Percentiles rank a stretch among this genome's conserved stretches.
phyloP scores from a whole-genome alignment of 2,113 vertebrate genomes.

The Tautogolabrus adspersus region DNA sequence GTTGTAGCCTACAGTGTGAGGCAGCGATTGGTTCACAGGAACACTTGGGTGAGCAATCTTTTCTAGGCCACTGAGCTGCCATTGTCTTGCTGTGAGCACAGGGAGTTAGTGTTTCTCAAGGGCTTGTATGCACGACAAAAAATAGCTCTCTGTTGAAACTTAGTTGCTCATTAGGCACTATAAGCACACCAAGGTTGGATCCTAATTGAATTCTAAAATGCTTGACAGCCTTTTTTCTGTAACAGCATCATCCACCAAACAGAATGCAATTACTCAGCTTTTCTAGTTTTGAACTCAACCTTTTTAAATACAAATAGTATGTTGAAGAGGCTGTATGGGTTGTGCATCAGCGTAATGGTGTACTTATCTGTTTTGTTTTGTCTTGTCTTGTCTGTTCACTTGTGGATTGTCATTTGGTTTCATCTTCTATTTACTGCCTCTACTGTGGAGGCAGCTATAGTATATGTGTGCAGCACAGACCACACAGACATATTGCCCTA shows the following conservation, averaged over 20 bases:
- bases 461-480: too few species aligned
- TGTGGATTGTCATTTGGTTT: too few species aligned
- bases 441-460: too few species aligned
- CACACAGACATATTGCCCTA: too few species aligned
- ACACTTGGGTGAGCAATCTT: constrained; percentile 30
- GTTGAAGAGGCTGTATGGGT: too few species aligned
- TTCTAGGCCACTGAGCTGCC: constrained; percentile 40
- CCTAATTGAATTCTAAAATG: constrained; percentile 9
- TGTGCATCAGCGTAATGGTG: too few species aligned
- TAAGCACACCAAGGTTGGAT: not conserved
- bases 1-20: not conserved
- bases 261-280: not conserved
- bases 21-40: constrained; percentile 17
- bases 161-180: constrained; percentile 13
- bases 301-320: not conserved
- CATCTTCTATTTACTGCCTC: too few species aligned
- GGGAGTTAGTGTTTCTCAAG: constrained; percentile 35
- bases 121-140: constrained; percentile 27
- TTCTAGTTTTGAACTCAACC: not conserved
- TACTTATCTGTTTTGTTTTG: too few species aligned
- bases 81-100: constrained; percentile 13
- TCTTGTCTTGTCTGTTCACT: too few species aligned
- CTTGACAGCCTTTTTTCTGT: not conserved
- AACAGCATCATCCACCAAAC: not conserved
- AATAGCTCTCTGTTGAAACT: constrained; percentile 30